phyloP scores from a whole-genome alignment of 2,888 invertebrate species.

The Cryptosula pallasiana region DNA sequence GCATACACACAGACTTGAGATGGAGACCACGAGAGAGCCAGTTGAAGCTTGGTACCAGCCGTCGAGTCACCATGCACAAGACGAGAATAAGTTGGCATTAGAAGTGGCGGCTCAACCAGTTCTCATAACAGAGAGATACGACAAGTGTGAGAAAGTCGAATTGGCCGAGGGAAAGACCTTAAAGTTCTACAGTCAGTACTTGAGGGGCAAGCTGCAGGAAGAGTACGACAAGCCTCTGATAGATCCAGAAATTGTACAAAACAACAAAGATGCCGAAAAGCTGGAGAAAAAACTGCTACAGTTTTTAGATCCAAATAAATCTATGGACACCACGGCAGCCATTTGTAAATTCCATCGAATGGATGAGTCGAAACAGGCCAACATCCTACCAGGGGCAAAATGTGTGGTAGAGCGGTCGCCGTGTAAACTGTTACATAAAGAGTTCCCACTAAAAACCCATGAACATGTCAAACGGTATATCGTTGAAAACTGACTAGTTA shows the following conservation, averaged over 20 bases:
- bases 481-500: too few relatives aligned
- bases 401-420: conserved; percentile 5
- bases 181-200: conserved; percentile 22
- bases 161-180: conserved; percentile 11
- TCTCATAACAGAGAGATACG: background rate
- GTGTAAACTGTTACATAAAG: conserved; percentile 7
- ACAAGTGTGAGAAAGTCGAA: background rate
- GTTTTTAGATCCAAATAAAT: background rate
- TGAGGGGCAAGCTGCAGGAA: background rate
- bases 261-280: conserved; percentile 6
- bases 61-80: background rate
- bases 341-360: background rate
- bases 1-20: background rate
- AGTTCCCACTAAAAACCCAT: conserved; percentile 10
- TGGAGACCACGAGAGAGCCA: background rate
- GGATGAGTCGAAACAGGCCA: background rate
- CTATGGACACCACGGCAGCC: background rate
- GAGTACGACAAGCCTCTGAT: background rate
- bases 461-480: conserved; percentile 6
- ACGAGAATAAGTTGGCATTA: background rate
- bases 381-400: conserved; percentile 13
- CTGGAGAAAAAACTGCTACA: background rate
- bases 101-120: background rate
- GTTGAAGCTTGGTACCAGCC: background rate
- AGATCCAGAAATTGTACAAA: background rate